Percentiles rank a stretch among this genome's conserved stretches.
Conservation (phyloP, 1,140 invertebrate genomes). For the Aethina tumida region DNA sequence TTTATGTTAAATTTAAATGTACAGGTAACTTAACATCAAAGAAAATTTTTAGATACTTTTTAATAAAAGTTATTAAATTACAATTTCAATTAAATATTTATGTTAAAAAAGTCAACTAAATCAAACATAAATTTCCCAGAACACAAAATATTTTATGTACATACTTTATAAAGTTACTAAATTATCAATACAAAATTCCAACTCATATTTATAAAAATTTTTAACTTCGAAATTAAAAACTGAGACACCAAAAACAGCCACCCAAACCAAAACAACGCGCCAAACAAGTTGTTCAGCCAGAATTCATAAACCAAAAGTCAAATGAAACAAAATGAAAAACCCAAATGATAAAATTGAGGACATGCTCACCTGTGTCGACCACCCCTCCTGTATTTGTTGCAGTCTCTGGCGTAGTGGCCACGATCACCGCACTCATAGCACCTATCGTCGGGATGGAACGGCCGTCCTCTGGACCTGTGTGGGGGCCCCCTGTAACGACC, state of each 20-base stretch:
- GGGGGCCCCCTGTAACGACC: constrained; percentile 43
- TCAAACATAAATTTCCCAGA: too few species aligned
- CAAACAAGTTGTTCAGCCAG: too few species aligned
- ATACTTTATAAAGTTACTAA: constrained; percentile 8
- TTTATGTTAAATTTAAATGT: too few species aligned
- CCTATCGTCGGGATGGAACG: constrained; percentile 72
- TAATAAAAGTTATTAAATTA: too few species aligned
- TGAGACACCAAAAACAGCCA: too few species aligned
- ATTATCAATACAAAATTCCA: constrained; percentile 14
- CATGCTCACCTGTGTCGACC: constrained; percentile 43
- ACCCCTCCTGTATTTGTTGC: constrained; percentile 51
- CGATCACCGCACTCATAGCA: constrained; percentile 89
- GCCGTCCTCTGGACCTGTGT: constrained; percentile 44
- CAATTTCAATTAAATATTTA: too few species aligned
- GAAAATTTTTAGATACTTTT: too few species aligned
- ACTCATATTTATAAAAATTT: constrained; percentile 3
- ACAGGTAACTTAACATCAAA: too few species aligned
- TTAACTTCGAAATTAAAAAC: constrained; percentile 1
- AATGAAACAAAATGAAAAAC: constrained; percentile 12
- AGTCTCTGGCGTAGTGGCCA: constrained; percentile 87
- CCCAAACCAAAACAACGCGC: too few species aligned
- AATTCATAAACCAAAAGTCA: not conserved
- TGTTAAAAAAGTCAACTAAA: too few species aligned
- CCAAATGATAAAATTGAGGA: constrained; percentile 6
- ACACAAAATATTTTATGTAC: too few species aligned